phyloP scores from a whole-genome alignment of 2,797 vertebrate genomes.

The Carcharodon carcharias region DNA sequence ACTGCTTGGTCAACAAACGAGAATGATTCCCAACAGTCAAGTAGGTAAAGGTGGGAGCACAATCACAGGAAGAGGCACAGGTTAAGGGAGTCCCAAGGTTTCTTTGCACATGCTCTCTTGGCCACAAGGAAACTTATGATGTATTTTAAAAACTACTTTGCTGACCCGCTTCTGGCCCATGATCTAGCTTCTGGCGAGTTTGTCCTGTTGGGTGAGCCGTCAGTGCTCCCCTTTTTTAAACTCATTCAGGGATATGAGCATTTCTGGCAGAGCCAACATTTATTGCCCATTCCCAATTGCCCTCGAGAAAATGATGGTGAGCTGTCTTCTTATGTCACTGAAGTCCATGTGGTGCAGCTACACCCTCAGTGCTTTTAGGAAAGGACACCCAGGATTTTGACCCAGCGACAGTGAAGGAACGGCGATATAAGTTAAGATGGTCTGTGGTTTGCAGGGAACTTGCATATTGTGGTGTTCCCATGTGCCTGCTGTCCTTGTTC shows the following conservation, averaged over 20 bases:
- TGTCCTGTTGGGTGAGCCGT: neutral
- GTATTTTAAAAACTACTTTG: neutral
- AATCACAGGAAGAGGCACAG: no score
- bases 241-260: neutral
- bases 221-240: neutral
- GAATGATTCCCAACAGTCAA: no score
- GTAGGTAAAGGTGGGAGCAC: no score
- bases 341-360: neutral
- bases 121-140: neutral
- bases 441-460: neutral
- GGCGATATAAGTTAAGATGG: neutral
- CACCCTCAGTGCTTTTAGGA: neutral
- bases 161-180: neutral
- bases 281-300: neutral
- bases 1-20: no score
- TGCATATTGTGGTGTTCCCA: neutral
- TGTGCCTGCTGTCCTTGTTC: neutral
- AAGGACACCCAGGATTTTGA: neutral
- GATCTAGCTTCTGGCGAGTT: no score
- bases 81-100: no score
- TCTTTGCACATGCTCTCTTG: neutral
- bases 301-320: no score
- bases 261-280: neutral
- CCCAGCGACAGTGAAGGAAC: neutral
- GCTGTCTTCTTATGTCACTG: no score